Conservation (phyloP, 2,113 vertebrate species). For the Mixornis gularis region DNA sequence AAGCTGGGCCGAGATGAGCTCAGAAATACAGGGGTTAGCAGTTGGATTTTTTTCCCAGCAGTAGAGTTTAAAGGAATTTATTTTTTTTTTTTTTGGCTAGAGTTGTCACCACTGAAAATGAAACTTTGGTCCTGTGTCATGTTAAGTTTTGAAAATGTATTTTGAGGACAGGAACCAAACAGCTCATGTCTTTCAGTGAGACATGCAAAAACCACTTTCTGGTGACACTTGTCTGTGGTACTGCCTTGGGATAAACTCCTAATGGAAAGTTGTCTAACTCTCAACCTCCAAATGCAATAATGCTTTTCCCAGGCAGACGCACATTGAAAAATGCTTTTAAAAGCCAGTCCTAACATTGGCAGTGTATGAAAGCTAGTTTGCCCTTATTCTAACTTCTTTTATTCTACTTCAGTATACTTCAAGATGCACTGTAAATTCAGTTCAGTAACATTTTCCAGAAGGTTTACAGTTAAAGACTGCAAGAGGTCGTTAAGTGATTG, state of each 20-base stretch:
- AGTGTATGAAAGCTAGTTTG: background rate
- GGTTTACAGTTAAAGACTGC: background rate
- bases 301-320: background rate
- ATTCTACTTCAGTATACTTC: background rate
- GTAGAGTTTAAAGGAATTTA: background rate
- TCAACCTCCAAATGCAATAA: background rate
- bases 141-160: background rate
- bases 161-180: background rate
- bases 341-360: background rate
- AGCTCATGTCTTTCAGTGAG: background rate
- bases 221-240: background rate
- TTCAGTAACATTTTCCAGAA: background rate
- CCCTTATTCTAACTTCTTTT: background rate
- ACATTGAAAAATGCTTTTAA: background rate
- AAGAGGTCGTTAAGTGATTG: background rate
- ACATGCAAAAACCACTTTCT: background rate
- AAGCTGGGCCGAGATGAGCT: background rate
- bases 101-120: background rate
- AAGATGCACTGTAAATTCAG: background rate
- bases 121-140: background rate
- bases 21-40: background rate
- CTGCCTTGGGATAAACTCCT: background rate
- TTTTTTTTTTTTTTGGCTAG: background rate
- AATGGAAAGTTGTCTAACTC: background rate
- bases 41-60: background rate